phyloP scores from a whole-genome alignment of 2,888 invertebrate genomes.

The Drosophila peninsularis region DNA sequence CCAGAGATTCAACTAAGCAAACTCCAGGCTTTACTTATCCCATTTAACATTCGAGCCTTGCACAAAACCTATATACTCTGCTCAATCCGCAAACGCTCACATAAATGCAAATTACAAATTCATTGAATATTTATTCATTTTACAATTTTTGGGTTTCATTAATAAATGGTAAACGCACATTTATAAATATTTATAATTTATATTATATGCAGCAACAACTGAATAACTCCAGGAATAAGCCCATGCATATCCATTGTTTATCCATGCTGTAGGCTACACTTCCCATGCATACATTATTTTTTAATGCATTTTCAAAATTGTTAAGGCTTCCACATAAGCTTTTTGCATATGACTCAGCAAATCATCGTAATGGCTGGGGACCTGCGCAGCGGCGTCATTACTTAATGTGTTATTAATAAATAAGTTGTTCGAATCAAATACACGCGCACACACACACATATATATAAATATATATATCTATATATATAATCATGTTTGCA shows the following conservation, averaged over 20 bases:
- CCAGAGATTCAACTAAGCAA: too few relatives aligned
- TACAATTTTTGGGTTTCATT: too few relatives aligned
- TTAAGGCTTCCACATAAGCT: background rate
- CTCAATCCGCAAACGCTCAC: too few relatives aligned
- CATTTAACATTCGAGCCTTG: too few relatives aligned
- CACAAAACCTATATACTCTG: too few relatives aligned
- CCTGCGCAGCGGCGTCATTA: constrained; percentile 14
- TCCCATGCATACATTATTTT: background rate
- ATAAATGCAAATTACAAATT: too few relatives aligned
- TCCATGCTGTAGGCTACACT: background rate
- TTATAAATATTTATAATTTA: background rate
- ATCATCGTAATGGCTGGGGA: constrained; percentile 21
- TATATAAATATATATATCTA: too few relatives aligned
- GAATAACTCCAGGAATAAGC: background rate
- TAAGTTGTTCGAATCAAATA: constrained; percentile 17
- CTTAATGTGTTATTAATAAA: constrained; percentile 36
- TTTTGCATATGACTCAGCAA: constrained; percentile 2
- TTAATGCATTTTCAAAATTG: background rate
- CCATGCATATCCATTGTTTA: background rate
- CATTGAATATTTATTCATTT: too few relatives aligned
- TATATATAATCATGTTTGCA: background rate
- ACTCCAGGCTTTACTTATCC: too few relatives aligned
- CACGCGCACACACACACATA: background rate
- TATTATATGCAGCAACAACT: too few relatives aligned
- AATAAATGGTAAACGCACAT: background rate